Conservation (phyloP, 2,888 invertebrate genomes). For the Tenthredo notha region DNA sequence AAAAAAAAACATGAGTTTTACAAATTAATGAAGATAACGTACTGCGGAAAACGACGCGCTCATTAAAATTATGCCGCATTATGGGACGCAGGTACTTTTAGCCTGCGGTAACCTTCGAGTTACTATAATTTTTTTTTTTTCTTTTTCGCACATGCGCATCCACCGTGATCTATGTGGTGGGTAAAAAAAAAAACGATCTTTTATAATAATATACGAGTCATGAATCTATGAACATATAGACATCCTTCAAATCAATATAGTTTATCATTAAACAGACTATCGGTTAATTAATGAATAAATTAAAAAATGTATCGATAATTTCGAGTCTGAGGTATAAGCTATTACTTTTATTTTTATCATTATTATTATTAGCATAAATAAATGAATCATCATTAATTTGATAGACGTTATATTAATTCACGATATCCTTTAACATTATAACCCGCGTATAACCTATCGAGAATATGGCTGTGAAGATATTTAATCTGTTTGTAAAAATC, state of each 20-base stretch:
- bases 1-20: background rate
- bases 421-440: background rate
- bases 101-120: background rate
- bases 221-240: background rate
- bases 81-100: background rate
- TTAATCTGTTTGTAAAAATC: background rate
- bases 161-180: background rate
- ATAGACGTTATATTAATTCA: background rate
- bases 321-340: background rate
- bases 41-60: no score
- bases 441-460: background rate
- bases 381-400: background rate
- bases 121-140: background rate
- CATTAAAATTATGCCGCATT: slow-evolving; percentile 3
- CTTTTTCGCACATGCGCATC: background rate
- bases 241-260: background rate
- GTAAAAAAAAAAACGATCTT: background rate
- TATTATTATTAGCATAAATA: background rate
- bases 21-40: background rate
- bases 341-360: no score
- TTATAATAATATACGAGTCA: background rate
- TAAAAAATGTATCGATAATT: background rate
- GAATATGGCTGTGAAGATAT: background rate
- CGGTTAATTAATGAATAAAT: background rate
- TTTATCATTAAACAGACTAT: background rate